These are phyloP conservation scores for Drosophila gunungcola DNA, from an alignment of 1,140 invertebrate genomes.

Conservation along the genomic window DNA sequence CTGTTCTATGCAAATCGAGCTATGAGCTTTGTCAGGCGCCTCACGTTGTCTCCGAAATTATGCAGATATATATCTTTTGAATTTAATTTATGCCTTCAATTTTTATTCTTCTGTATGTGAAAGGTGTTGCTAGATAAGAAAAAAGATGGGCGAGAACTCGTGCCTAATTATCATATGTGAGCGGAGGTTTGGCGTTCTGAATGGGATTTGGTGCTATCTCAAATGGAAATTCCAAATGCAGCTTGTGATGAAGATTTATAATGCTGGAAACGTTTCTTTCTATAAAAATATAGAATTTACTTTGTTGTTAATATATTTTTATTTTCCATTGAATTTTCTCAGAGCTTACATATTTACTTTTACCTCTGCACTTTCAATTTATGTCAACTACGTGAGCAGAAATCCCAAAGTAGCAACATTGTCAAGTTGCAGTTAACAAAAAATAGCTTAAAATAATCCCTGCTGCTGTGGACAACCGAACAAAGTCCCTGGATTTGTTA, in stretches of 20 bases:
- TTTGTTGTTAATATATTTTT: not conserved
- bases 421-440: conserved; percentile 38
- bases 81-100: conserved; percentile 61
- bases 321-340: not conserved
- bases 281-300: not conserved
- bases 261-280: conserved; percentile 4
- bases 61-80: conserved; percentile 61
- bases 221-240: not conserved
- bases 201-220: not conserved
- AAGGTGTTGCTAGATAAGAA: conserved; percentile 34
- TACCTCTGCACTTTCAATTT: conserved; percentile 38
- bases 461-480: conserved; percentile 30
- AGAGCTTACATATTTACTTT: conserved; percentile 1
- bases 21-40: conserved; percentile 44
- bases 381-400: conserved; percentile 44
- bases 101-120: conserved; percentile 13
- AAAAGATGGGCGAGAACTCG: conserved; percentile 30
- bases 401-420: conserved; percentile 21
- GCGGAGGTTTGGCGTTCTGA: conserved; percentile 8
- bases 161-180: conserved; percentile 49
- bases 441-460: conserved; percentile 37
- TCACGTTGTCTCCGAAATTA: conserved; percentile 61
- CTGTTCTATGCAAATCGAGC: conserved; percentile 34
- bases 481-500: conserved; percentile 43
- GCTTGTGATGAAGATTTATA: conserved; percentile 12